Evolutionary conservation across 1,140 invertebrate species (phyloP).

Genomic region (Penaeus vannamei): DNA sequence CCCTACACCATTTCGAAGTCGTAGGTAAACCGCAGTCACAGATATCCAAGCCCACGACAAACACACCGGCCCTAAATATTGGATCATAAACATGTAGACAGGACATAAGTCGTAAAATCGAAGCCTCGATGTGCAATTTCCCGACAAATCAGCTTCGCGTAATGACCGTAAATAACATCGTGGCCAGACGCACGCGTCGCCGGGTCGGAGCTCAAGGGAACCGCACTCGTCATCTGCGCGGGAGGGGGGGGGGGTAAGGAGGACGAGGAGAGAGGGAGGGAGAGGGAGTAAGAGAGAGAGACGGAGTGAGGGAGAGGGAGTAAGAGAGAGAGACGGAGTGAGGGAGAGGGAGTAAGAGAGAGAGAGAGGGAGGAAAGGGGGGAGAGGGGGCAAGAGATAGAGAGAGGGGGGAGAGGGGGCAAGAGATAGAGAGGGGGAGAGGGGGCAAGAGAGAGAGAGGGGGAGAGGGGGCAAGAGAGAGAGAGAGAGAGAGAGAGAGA

Average conservation of each 20-base stretch:
- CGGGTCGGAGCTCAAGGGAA: too few species aligned
- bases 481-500: not conserved
- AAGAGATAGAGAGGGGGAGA: not conserved
- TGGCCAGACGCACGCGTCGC: too few species aligned
- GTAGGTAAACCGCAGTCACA: too few species aligned
- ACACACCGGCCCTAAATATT: too few species aligned
- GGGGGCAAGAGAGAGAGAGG: not conserved
- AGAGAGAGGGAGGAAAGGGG: not conserved
- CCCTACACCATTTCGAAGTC: too few species aligned
- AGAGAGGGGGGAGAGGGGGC: not conserved
- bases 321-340: not conserved
- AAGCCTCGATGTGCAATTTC: too few species aligned
- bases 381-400: not conserved
- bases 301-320: not conserved
- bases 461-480: not conserved
- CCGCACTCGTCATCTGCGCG: not conserved
- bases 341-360: not conserved
- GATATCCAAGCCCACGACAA: too few species aligned
- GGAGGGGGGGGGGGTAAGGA: not conserved
- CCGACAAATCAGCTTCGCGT: too few species aligned
- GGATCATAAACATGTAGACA: too few species aligned
- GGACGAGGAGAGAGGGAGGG: not conserved
- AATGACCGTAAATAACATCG: too few species aligned
- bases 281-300: not conserved
- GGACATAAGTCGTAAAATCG: too few species aligned